These are phyloP conservation scores for Monopis laevigella DNA, from an alignment of 2,888 invertebrate genomes.

Conservation along the genomic window DNA sequence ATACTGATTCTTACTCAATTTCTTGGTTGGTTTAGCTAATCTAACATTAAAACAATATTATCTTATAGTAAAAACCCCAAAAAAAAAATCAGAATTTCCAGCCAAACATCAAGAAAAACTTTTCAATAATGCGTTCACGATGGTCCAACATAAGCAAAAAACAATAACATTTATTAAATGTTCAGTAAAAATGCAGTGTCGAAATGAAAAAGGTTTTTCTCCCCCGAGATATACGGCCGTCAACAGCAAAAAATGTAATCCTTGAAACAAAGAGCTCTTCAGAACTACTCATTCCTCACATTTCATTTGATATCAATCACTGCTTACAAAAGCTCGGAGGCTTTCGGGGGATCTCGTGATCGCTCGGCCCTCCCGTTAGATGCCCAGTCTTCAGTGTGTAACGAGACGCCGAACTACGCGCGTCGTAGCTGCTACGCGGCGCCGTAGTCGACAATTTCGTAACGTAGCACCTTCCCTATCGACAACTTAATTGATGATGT, in stretches of 20 bases:
- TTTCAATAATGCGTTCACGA: too few relatives aligned
- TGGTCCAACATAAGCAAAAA: too few relatives aligned
- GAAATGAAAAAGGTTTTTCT: slow-evolving; percentile 12
- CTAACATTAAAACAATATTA: too few relatives aligned
- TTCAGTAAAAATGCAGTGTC: slow-evolving; percentile 11
- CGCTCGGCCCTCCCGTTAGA: slow-evolving; percentile 39
- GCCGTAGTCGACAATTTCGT: slow-evolving; percentile 1
- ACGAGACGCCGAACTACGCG: slow-evolving; percentile 45
- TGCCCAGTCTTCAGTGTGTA: slow-evolving; percentile 42
- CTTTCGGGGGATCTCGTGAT: slow-evolving; percentile 40
- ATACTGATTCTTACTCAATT: too few relatives aligned
- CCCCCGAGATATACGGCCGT: slow-evolving; percentile 11
- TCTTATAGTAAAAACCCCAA: too few relatives aligned
- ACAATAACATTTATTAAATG: slow-evolving; percentile 9
- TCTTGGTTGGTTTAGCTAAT: too few relatives aligned
- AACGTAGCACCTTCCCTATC: neutral
- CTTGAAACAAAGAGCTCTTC: slow-evolving; percentile 56
- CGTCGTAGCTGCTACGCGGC: slow-evolving; percentile 35
- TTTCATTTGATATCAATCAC: slow-evolving; percentile 67
- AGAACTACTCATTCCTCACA: slow-evolving; percentile 61
- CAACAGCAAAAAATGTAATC: slow-evolving; percentile 35
- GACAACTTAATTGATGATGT: slow-evolving; percentile 9
- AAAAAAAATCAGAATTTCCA: too few relatives aligned
- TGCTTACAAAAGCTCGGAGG: slow-evolving; percentile 47
- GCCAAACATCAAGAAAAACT: too few relatives aligned